Percentiles rank a stretch among this genome's conserved stretches.
Evolutionary conservation across 2,113 vertebrate species (phyloP).

Genomic region (Arenaria interpres): DNA sequence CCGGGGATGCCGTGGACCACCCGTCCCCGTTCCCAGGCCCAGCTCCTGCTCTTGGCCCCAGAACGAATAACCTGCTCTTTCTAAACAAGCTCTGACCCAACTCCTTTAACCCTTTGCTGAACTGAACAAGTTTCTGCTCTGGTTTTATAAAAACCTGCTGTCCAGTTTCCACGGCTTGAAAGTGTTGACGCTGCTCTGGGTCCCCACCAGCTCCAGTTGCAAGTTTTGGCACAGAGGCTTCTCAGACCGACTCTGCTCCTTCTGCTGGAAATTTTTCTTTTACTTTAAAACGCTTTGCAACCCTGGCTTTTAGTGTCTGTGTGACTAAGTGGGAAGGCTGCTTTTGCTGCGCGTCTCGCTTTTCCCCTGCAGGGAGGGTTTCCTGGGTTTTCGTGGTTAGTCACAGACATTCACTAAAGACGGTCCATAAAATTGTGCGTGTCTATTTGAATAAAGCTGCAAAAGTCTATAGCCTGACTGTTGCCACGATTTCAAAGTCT

Average conservation of each 20-base stretch:
- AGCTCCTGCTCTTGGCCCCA: not conserved
- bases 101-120: not conserved
- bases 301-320: not conserved
- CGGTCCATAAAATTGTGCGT: not conserved
- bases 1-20: not conserved
- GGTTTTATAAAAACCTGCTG: not conserved
- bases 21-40: not conserved
- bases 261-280: not conserved
- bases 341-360: not conserved
- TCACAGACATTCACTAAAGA: not conserved
- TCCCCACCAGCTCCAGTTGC: not conserved
- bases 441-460: not conserved
- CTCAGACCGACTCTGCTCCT: not conserved
- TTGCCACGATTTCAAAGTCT: not conserved
- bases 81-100: not conserved
- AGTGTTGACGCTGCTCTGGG: not conserved
- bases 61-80: not conserved
- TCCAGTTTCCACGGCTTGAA: accelerated
- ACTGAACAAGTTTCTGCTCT: not conserved
- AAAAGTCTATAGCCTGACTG: not conserved
- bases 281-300: not conserved
- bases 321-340: not conserved
- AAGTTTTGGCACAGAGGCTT: not conserved
- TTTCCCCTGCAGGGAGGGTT: not conserved
- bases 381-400: not conserved